Conservation (phyloP, 2,113 vertebrate genomes). For the Lagenorhynchus albirostris region DNA sequence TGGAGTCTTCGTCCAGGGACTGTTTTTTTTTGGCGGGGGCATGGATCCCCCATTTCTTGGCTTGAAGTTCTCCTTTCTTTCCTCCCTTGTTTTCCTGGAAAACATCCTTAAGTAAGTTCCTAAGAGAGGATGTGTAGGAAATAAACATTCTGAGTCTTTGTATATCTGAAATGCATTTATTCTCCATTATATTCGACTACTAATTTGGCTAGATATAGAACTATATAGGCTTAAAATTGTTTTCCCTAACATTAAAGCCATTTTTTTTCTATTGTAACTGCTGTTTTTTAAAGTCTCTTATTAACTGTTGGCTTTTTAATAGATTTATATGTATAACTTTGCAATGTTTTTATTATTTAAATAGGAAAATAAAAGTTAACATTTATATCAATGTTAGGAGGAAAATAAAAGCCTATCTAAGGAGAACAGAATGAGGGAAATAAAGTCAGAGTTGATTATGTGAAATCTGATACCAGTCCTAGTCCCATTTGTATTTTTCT, state of each 20-base stretch:
- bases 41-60: neutral
- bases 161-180: neutral
- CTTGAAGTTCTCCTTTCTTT: neutral
- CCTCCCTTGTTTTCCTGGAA: slow-evolving; percentile 36
- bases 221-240: slow-evolving; percentile 12
- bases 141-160: neutral
- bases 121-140: neutral
- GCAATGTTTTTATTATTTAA: neutral
- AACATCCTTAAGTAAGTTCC: neutral
- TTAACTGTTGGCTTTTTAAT: neutral
- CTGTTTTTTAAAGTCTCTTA: neutral
- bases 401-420: neutral
- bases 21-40: neutral
- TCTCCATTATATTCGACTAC: neutral
- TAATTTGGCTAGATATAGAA: neutral
- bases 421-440: neutral
- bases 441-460: neutral
- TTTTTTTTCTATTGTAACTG: neutral
- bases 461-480: neutral
- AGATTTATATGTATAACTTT: neutral
- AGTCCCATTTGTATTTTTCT: neutral
- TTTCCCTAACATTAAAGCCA: neutral
- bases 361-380: neutral
- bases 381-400: neutral
- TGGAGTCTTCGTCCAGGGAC: neutral